Conservation (phyloP, 2,113 vertebrate species). For the human region DNA sequence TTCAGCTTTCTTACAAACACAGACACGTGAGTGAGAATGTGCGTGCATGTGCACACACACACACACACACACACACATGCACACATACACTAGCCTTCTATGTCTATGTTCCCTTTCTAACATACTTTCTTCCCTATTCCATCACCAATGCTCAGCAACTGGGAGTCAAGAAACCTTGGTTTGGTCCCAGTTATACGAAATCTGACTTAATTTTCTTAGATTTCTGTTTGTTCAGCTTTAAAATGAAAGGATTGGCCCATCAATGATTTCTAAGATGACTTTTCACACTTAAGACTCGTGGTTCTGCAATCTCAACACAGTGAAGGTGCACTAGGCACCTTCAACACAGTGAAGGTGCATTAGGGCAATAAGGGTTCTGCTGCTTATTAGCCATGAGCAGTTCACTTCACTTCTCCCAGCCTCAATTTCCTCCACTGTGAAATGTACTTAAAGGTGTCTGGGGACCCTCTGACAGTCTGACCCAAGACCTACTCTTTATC, state of each 20-base stretch:
- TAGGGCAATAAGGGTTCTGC: fast-evolving
- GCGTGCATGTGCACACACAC: neutral
- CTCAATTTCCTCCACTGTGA: neutral
- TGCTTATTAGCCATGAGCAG: neutral
- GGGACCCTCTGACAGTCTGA: neutral
- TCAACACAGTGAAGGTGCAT: neutral
- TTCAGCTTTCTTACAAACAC: neutral
- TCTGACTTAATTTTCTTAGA: neutral
- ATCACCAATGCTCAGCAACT: neutral
- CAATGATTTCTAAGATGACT: neutral
- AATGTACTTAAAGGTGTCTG: neutral
- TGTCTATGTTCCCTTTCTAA: neutral
- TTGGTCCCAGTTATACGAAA: neutral
- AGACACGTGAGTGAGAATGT: neutral
- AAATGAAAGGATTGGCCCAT: neutral
- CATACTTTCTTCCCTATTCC: neutral
- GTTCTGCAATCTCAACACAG: neutral
- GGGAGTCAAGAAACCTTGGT: neutral
- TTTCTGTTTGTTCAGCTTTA: neutral
- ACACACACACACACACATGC: too few relatives aligned
- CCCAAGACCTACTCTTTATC: neutral
- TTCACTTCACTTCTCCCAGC: neutral
- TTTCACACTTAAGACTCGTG: neutral
- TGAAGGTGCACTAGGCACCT: neutral
- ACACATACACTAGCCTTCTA: neutral